Base-by-base conservation (phyloP, 1,140 invertebrate genomes). In the Drosophila asahinai region DNA sequence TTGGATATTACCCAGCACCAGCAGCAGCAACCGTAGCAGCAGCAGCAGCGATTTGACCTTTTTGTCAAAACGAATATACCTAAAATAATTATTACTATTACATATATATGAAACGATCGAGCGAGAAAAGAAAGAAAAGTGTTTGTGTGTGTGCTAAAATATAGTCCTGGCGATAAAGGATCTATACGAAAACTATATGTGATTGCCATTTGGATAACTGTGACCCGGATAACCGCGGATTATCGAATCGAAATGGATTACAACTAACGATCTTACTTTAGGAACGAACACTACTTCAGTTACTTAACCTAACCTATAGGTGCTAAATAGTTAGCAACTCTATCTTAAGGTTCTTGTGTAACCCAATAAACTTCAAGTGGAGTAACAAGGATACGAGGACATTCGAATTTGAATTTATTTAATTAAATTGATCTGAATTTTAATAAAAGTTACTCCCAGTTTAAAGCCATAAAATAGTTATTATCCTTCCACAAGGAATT, bases 161-260 rank as follows among this genome's bases (percentile, higher is more conserved):
- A 14, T 22, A 14, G 49, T 86, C 83, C 83, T 82, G 75, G 14
- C 58, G 27, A 51, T 77, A 54, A 73, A 81, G 84, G 84, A 87
- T 74, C 68, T 72, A 52, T 68, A 45, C 43, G 45, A 61, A 72
- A 73, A 66, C 68, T 78, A 59, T 62, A 68, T 65, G 47, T 49
- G 45, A 38, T 68, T 68, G 45, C 55, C 59, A 54, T 60, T 71
- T 57, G 43, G 40, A 38, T 49, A 77, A 81, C 75, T 83, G 86
- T 87, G 81, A 83, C 63, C 49, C 55, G 75, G 75, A 86, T 72
- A 48, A 84, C 59, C 75, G 58, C 80, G 84, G 84, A 89, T 87
- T 89, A 84, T 64, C 76, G 52, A 66, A 74, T 64, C 54, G 60
- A 86, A 87, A 79, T 87, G 84, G 84, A 87, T 87, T 87, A 87